A percentile compares a stretch with the other conserved stretches of the same genome.
phyloP scores from a whole-genome alignment of 1,140 invertebrate species.

The Drosophila pectinifera region DNA sequence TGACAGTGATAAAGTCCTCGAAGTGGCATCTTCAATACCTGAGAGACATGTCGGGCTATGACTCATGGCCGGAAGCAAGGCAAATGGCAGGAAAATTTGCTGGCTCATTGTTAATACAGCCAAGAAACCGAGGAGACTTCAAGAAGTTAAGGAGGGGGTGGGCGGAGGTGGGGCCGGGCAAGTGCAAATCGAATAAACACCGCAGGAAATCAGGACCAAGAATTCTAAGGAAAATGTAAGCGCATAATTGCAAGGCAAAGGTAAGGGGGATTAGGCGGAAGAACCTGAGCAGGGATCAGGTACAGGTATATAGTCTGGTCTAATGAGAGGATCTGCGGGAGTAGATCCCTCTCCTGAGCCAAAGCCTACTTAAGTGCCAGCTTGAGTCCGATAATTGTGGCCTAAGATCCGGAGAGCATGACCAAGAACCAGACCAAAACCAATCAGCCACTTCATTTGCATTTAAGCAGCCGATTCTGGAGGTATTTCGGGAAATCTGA shows the following conservation, averaged over 20 bases:
- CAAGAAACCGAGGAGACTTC: constrained; percentile 16
- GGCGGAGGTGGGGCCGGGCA: constrained; percentile 3
- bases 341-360: constrained; percentile 10
- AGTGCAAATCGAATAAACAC: constrained; percentile 72
- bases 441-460: constrained; percentile 80
- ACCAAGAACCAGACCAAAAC: constrained; percentile 57
- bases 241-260: constrained; percentile 38
- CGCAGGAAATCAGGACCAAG: constrained; percentile 57
- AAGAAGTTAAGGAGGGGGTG: constrained; percentile 14
- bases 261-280: constrained; percentile 52
- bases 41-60: constrained; percentile 20
- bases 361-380: constrained; percentile 62
- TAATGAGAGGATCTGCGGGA: constrained; percentile 66
- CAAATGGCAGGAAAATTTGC: constrained; percentile 74
- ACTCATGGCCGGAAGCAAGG: constrained; percentile 69
- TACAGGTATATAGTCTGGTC: constrained; percentile 25
- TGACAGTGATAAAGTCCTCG: constrained; percentile 1
- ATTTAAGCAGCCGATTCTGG: constrained; percentile 58
- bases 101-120: constrained; percentile 64
- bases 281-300: constrained; percentile 16
- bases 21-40: constrained; percentile 14
- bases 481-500: constrained; percentile 31
- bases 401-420: constrained; percentile 22
- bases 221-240: constrained; percentile 50
- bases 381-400: constrained; percentile 60